A percentile compares a stretch with the other conserved stretches of the same genome.
Evolutionary conservation across 2,113 vertebrate genomes (phyloP).

Genomic region (Agapornis roseicollis): DNA sequence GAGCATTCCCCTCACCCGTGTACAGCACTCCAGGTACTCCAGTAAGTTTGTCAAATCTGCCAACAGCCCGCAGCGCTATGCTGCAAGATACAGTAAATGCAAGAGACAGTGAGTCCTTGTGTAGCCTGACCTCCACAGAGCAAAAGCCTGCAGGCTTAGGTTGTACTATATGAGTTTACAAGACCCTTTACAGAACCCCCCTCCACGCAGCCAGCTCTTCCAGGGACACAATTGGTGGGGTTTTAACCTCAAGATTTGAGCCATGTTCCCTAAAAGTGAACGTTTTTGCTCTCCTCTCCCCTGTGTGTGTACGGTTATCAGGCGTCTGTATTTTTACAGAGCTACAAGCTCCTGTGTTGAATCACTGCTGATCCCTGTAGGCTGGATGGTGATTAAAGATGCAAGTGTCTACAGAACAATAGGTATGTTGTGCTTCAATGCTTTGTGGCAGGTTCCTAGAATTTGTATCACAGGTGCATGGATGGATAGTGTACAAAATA

Average conservation of each 20-base stretch:
- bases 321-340: slow-evolving; percentile 65
- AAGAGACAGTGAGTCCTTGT: neutral
- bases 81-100: slow-evolving; percentile 1
- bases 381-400: slow-evolving; percentile 62
- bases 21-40: slow-evolving; percentile 55
- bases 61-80: slow-evolving; percentile 10
- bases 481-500: slow-evolving; percentile 79
- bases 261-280: slow-evolving; percentile 56
- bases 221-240: neutral
- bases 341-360: neutral
- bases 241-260: slow-evolving; percentile 73
- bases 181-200: slow-evolving; percentile 34
- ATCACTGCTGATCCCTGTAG: neutral
- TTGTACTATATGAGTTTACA: slow-evolving; percentile 66
- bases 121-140: slow-evolving; percentile 20
- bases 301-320: slow-evolving; percentile 33
- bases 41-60: slow-evolving; percentile 37
- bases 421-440: slow-evolving; percentile 74
- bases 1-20: neutral
- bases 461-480: slow-evolving; percentile 82
- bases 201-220: slow-evolving; percentile 46
- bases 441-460: slow-evolving; percentile 73
- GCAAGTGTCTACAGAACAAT: slow-evolving; percentile 65
- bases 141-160: slow-evolving; percentile 28
- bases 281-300: neutral